These are phyloP conservation scores for Bryconaethiops microstoma DNA, from an alignment of 2,797 vertebrate genomes.

Conservation along the genomic window DNA sequence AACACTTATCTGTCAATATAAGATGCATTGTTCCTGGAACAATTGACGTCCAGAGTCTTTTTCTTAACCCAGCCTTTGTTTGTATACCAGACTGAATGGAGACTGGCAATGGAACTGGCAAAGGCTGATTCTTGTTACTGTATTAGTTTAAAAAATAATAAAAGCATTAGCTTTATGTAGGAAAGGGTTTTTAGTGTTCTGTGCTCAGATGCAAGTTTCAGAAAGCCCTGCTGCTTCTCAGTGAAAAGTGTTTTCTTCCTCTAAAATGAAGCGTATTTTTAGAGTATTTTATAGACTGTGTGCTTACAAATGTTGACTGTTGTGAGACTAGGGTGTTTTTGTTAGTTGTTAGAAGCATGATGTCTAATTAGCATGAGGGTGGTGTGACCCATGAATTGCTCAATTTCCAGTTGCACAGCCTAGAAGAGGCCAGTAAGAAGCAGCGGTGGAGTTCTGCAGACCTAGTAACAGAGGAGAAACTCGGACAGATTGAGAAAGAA, in stretches of 20 bases:
- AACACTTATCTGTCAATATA: not conserved
- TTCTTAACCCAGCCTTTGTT: not conserved
- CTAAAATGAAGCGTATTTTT: not conserved
- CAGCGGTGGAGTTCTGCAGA: slow-evolving; percentile 67
- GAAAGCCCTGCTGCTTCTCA: too few relatives aligned
- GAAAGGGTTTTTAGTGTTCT: not conserved
- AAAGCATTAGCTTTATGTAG: not conserved
- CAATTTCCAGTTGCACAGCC: slow-evolving; percentile 76
- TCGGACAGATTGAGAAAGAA: slow-evolving; percentile 86
- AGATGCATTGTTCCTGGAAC: not conserved
- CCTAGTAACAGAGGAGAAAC: slow-evolving; percentile 76
- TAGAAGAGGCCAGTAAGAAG: slow-evolving; percentile 79
- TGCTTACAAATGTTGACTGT: not conserved
- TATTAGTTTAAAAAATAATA: not conserved
- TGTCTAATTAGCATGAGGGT: not conserved
- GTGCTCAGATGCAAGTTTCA: not conserved
- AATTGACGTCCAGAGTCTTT: not conserved
- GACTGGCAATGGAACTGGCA: not conserved
- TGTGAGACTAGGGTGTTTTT: not conserved
- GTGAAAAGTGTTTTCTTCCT: not conserved
- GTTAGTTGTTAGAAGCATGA: too few relatives aligned
- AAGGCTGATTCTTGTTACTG: not conserved
- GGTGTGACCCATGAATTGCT: not conserved
- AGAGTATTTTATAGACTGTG: not conserved
- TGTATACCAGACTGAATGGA: not conserved